Base-by-base conservation (phyloP, 2,888 invertebrate genomes). In the Erynnis tages region DNA sequence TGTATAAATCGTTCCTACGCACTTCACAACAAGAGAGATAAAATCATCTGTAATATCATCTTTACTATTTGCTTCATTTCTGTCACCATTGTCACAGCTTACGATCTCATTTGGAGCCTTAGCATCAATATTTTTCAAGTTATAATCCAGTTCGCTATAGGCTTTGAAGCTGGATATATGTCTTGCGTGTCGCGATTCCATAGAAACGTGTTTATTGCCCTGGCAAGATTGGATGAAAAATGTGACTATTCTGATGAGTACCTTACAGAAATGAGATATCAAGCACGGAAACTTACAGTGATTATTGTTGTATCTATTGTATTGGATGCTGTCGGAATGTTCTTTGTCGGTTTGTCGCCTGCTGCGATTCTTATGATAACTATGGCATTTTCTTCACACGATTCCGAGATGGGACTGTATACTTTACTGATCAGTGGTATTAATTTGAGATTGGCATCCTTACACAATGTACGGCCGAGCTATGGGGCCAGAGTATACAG, bases 1-100 rank as follows among this genome's bases (percentile, higher is more conserved):
- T 73, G 78, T 30, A 66, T 85, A 8, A 81, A 80, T 53, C 67
- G 83, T 2, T 67, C 72, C 0, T 73, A 69, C 32, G 66, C 79
- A 4, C 50, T 82, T 1, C 41, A 60, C 1, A 53, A 59, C 25
- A 43, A 50, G 1, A 62, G 32, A 40, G 54, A 30, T 0, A 72
- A 53, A 44, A 30, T 65, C 0, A 27, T 75, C 0, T 69, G 76
- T n/a, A 68, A 75, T 23, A 11, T 54, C 0, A 63, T 78, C 1
- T 67, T 63, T 8, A 29, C 59, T 1, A 10, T 50, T 0, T 16
- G 62, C 17, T n/a, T 61, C 0, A 41, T 53, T n/a, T 55, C 54
- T 0, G 23, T 67, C 0, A 49, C 62, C 1, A 53, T 48, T 2
- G 35, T 48, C 1, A 11, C 67, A 0, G n/a, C 64, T 1, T 57